Evolutionary conservation across 2,797 vertebrate species (phyloP).

Genomic region (Protosalanx chinensis): DNA sequence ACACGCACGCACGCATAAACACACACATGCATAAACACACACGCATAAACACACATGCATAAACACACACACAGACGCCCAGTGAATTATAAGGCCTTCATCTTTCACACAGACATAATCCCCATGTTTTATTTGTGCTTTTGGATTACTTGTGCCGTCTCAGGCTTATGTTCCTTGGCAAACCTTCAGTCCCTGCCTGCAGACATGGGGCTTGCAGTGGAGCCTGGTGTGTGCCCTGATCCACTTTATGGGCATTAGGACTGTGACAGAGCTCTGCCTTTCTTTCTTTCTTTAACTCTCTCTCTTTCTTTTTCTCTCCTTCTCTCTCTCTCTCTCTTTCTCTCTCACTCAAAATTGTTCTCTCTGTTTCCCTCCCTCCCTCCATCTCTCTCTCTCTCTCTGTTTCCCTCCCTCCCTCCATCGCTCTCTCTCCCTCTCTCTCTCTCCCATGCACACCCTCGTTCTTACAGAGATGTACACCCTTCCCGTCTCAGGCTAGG

Average conservation of each 20-base stretch:
- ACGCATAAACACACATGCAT: not conserved
- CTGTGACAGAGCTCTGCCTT: conserved; percentile 64
- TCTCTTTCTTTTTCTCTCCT: too few relatives aligned
- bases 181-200: conserved; percentile 66
- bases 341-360: too few relatives aligned
- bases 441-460: conserved; percentile 12
- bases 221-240: conserved; percentile 63
- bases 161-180: conserved; percentile 73
- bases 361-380: conserved; percentile 30
- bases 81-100: conserved; percentile 64
- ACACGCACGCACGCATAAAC: not conserved
- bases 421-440: too few relatives aligned
- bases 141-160: conserved; percentile 75
- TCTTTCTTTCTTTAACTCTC: too few relatives aligned
- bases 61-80: conserved; percentile 41
- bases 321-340: too few relatives aligned
- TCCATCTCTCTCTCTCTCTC: not conserved
- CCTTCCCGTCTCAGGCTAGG: conserved; percentile 57
- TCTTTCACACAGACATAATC: conserved; percentile 73
- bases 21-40: not conserved
- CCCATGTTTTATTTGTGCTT: conserved; percentile 74
- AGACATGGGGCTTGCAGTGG: conserved; percentile 50
- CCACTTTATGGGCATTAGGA: conserved; percentile 72
- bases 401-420: too few relatives aligned
- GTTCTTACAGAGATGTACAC: not conserved